Evolutionary conservation across 2,113 vertebrate genomes (phyloP).

Genomic region (Odobenus rosmarus): DNA sequence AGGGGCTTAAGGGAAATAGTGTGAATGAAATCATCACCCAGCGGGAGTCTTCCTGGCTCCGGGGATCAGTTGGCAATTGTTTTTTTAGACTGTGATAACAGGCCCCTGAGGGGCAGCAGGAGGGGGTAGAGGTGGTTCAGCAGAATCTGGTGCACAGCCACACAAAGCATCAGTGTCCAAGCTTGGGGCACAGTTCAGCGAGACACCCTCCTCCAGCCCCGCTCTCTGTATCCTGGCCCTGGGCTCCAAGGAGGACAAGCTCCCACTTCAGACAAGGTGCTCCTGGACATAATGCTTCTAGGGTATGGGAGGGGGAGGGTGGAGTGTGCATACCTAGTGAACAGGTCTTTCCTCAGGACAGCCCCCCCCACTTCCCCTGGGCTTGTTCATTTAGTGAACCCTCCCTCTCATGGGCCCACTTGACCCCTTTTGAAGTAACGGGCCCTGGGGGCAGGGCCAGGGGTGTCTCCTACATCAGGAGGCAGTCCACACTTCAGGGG

Average conservation of each 20-base stretch:
- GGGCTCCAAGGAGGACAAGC: background rate
- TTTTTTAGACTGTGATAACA: conserved; percentile 58
- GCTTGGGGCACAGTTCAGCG: background rate
- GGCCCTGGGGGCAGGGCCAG: background rate
- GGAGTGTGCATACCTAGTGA: background rate
- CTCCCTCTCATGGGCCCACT: too few relatives aligned
- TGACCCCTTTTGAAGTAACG: background rate
- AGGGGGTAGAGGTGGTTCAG: background rate
- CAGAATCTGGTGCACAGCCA: background rate
- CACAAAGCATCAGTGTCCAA: background rate
- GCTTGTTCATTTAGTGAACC: background rate
- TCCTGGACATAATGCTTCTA: too few relatives aligned
- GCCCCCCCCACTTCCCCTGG: rapidly evolving
- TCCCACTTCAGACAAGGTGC: background rate
- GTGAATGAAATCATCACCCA: conserved; percentile 73
- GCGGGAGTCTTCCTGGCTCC: conserved; percentile 70
- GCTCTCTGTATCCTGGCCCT: background rate
- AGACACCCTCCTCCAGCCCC: background rate
- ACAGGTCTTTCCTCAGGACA: background rate
- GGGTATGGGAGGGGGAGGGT: rapidly evolving
- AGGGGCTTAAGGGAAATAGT: conserved; percentile 62
- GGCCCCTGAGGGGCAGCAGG: background rate
- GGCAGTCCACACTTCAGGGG: background rate
- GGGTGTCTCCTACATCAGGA: background rate
- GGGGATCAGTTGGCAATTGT: conserved; percentile 43